Conservation (phyloP, 2,888 invertebrate genomes). For the Pyrrhia umbra region DNA sequence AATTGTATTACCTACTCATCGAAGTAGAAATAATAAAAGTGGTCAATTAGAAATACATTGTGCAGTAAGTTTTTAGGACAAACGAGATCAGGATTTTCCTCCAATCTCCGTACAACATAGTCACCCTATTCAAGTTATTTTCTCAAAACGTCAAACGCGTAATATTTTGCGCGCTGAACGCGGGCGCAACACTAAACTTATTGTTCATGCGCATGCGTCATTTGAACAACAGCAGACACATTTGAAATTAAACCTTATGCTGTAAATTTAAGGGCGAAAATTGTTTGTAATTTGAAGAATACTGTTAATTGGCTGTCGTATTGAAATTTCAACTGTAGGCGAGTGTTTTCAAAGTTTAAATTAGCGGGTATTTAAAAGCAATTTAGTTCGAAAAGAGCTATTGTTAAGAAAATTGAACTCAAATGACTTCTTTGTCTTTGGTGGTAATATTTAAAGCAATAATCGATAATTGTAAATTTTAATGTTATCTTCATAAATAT, state of each 20-base stretch:
- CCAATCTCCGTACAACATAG: constrained; percentile 21
- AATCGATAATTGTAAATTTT: constrained; percentile 33
- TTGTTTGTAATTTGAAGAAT: background rate
- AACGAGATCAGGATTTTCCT: background rate
- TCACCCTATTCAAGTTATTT: constrained; percentile 53
- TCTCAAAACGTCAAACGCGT: constrained; percentile 65
- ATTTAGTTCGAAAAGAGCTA: constrained; percentile 42
- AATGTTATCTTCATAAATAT: constrained; percentile 18
- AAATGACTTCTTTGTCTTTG: constrained; percentile 53
- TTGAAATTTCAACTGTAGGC: background rate
- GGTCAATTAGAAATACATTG: background rate
- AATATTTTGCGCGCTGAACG: constrained; percentile 61
- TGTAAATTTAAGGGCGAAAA: background rate
- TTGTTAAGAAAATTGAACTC: constrained; percentile 65
- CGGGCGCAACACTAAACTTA: constrained; percentile 63
- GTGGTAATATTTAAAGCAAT: constrained; percentile 15
- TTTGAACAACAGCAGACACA: constrained; percentile 6
- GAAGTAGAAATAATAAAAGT: too few species aligned
- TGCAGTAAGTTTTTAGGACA: too few species aligned
- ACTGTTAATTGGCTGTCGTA: fast-evolving
- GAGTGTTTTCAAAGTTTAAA: background rate
- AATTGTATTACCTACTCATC: too few species aligned
- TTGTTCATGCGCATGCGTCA: constrained; percentile 71
- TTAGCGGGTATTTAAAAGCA: constrained; percentile 19
- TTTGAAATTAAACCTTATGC: background rate